These are phyloP conservation scores for Charanyca ferruginea DNA, from an alignment of 2,888 invertebrate genomes.

Conservation along the genomic window DNA sequence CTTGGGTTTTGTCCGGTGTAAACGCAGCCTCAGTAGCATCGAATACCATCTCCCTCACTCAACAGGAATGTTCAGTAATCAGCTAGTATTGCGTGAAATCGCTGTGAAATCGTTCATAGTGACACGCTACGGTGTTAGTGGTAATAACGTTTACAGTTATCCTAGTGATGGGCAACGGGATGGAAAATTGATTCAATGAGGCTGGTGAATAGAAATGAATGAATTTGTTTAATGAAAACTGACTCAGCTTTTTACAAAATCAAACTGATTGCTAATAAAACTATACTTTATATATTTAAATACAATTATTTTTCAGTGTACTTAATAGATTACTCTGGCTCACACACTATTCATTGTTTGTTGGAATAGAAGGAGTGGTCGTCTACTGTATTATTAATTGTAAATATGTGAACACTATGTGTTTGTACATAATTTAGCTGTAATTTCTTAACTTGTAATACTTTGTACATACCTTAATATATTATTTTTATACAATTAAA, in stretches of 20 bases:
- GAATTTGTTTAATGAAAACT: neutral
- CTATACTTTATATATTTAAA: too few species aligned
- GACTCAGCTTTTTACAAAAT: neutral
- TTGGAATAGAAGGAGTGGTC: too few species aligned
- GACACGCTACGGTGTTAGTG: constrained; percentile 22
- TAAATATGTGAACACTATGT: too few species aligned
- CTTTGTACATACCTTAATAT: too few species aligned
- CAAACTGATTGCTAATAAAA: too few species aligned
- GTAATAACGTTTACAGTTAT: constrained; percentile 47
- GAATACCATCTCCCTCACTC: neutral
- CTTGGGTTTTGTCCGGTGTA: neutral
- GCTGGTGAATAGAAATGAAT: constrained; percentile 10
- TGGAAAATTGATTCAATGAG: constrained; percentile 25
- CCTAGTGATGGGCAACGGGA: constrained; percentile 26
- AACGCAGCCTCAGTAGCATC: constrained; percentile 1
- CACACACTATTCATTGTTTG: too few species aligned
- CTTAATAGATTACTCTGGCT: too few species aligned
- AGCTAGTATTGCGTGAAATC: constrained; percentile 35
- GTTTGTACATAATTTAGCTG: too few species aligned
- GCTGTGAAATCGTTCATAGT: constrained; percentile 49
- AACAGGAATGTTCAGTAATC: constrained; percentile 14
- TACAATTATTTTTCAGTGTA: too few species aligned
- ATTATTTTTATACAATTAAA: too few species aligned
- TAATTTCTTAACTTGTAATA: too few species aligned
- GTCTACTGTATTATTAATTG: too few species aligned